Percentiles rank a stretch among this genome's conserved stretches.
phyloP scores from a whole-genome alignment of 2,113 vertebrate species.

The Cebidichthys violaceus region DNA sequence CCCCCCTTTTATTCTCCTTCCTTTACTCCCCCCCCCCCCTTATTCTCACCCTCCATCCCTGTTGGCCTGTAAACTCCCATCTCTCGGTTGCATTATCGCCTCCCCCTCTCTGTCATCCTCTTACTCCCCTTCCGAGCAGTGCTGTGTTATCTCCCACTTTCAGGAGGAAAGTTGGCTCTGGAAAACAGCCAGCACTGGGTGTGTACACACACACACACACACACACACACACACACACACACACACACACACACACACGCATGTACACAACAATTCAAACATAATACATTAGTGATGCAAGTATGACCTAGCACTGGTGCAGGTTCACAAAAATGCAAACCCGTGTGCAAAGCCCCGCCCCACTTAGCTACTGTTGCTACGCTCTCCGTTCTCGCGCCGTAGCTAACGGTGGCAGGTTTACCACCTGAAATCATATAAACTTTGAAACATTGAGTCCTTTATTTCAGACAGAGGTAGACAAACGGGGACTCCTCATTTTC shows the following conservation, averaged over 20 bases:
- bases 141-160: slow-evolving; percentile 64
- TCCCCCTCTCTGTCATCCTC: slow-evolving; percentile 44
- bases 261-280: slow-evolving; percentile 28
- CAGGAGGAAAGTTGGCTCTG: slow-evolving; percentile 63
- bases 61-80: slow-evolving; percentile 51
- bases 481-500: neutral
- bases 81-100: slow-evolving; percentile 7
- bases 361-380: neutral
- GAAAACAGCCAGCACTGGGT: slow-evolving; percentile 43
- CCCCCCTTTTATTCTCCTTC: neutral
- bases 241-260: neutral
- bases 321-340: neutral
- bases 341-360: neutral
- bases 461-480: neutral
- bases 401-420: neutral
- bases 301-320: neutral
- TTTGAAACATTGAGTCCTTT: neutral
- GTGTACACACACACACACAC: neutral
- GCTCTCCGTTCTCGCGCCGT: neutral
- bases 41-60: slow-evolving; percentile 28
- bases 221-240: slow-evolving; percentile 7
- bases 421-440: no score
- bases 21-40: neutral
- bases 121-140: slow-evolving; percentile 45
- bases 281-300: slow-evolving; percentile 29